phyloP scores from a whole-genome alignment of 1,140 invertebrate species.

The Harlomillsia oculata region DNA sequence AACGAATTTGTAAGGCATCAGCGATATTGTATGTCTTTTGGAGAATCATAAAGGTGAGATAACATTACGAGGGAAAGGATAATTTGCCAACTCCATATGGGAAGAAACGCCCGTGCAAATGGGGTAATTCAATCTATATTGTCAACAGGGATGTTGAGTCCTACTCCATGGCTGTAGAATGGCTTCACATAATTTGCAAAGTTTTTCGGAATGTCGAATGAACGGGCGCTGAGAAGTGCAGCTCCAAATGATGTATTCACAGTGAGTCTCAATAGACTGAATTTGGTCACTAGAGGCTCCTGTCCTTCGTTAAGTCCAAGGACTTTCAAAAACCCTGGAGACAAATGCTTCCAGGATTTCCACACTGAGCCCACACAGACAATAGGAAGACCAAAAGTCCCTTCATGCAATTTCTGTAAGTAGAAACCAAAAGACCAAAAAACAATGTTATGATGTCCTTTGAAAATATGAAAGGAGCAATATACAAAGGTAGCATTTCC shows the following conservation, averaged over 20 bases:
- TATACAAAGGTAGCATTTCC: too few species aligned
- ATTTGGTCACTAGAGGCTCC: slow-evolving; percentile 43
- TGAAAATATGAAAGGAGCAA: neutral
- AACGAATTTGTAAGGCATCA: too few species aligned
- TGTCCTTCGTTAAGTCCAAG: slow-evolving; percentile 40
- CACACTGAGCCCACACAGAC: slow-evolving; percentile 93
- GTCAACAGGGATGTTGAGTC: neutral
- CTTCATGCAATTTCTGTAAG: slow-evolving; percentile 45
- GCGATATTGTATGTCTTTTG: too few species aligned
- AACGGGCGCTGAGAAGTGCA: slow-evolving; percentile 50
- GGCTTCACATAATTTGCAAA: neutral
- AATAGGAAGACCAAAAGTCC: slow-evolving; percentile 59
- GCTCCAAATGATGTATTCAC: slow-evolving; percentile 61
- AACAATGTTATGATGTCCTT: neutral
- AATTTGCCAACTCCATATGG: too few species aligned
- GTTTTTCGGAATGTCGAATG: neutral
- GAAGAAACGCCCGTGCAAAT: too few species aligned
- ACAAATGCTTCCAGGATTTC: slow-evolving; percentile 77
- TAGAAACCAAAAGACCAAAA: slow-evolving; percentile 6
- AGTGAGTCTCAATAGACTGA: slow-evolving; percentile 55
- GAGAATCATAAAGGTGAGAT: too few species aligned
- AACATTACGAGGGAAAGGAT: too few species aligned
- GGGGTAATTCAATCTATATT: neutral
- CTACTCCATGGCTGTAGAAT: slow-evolving; percentile 8
- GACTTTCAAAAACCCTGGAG: slow-evolving; percentile 54